Evolutionary conservation across 2,113 vertebrate species (phyloP), one percentile per base, ranked within the genome.

Genomic region (Clarias gariepinus): DNA sequence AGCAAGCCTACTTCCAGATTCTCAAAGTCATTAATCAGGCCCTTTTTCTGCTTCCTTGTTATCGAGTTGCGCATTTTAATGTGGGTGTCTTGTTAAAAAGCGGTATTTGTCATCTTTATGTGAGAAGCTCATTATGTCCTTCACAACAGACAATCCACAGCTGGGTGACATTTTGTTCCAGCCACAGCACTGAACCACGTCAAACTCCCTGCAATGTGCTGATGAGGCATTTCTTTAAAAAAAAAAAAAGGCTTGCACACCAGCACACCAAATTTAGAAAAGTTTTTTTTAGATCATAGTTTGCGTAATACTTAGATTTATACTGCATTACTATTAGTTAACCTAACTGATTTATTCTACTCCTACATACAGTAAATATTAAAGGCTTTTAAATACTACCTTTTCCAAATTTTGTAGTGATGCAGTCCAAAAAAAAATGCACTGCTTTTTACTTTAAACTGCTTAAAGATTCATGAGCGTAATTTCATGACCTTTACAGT

Each of bases 191-290:
- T 88, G 30, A 81, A 81, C 10, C 57, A 81, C 4, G 30, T 81
- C 30, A 81, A 81, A 81, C 28, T 87, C 63, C n/a, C 87, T 77
- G 89, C 71, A 30, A 25, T 25, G 79, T 87, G 86, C 87, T 89
- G 68, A 88, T 66, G 23, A 87, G 71, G 84, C 78, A 68, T 53
- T 87, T 83, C 78, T 88, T 47, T 8, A 47, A 47, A 47, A 5
- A 5, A 41, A 47, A 33, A 74, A 81, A 87, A 78, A 79, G 61
- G 36, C 60, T 86, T 87, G 69, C 84, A 85, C 87, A 53, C 41
- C 73, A 52, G 64, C 85, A 86, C 87, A 57, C 74, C 52, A 78
- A 16, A 28, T 52, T 41, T 63, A 63, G 15, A 78, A 61, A 82
- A 10, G 41, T 1, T 7, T 69, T 33, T 87, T 89, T 78, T 25